phyloP scores from a whole-genome alignment of 2,113 vertebrate species.

The Panurus biarmicus region DNA sequence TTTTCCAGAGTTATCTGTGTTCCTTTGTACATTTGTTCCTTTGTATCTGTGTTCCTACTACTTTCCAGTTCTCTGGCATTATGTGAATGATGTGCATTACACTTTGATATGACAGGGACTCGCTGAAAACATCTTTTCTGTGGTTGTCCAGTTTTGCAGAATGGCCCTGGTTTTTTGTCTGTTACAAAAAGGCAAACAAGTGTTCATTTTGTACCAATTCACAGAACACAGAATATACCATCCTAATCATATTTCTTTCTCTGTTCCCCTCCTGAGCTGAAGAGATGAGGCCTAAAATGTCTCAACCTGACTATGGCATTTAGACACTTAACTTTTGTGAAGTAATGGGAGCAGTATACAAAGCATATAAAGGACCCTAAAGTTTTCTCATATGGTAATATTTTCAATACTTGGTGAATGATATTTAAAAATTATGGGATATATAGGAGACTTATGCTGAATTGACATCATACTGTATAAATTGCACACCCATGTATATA shows the following conservation, averaged over 20 bases:
- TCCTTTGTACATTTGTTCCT: not conserved
- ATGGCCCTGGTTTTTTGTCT: not conserved
- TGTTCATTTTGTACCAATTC: not conserved
- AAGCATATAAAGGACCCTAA: not conserved
- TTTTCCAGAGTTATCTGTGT: not conserved
- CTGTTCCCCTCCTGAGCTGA: not conserved
- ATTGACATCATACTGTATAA: not conserved
- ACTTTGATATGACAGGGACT: not conserved
- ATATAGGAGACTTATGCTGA: not conserved
- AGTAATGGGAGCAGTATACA: not conserved
- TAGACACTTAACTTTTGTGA: not conserved
- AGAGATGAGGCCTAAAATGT: not conserved
- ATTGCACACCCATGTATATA: not conserved
- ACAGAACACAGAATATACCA: not conserved
- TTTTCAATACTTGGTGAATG: not conserved
- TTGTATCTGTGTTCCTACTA: not conserved
- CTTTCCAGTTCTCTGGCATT: not conserved
- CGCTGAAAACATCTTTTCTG: not conserved
- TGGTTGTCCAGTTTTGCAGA: not conserved
- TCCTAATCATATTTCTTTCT: not conserved
- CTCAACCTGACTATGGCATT: not conserved
- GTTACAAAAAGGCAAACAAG: not conserved
- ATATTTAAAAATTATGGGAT: not conserved
- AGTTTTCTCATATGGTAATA: not conserved
- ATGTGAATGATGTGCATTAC: not conserved